A percentile compares a stretch with the other conserved stretches of the same genome.
Evolutionary conservation across 2,113 vertebrate genomes (phyloP).

Genomic region (Micronycteris hirsuta): DNA sequence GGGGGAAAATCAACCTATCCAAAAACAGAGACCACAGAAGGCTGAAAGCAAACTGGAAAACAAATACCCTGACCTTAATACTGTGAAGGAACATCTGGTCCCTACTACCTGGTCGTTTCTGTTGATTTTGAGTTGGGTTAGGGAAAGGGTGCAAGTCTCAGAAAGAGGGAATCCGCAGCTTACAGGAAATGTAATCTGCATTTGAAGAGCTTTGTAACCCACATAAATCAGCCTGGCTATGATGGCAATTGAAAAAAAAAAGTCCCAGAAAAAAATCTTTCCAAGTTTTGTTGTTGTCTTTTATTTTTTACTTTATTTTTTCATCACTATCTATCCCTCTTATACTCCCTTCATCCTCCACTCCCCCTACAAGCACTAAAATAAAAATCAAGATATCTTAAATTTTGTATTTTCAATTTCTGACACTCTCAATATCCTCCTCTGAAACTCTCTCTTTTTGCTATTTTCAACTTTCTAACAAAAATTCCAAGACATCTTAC

Average conservation of each 20-base stretch:
- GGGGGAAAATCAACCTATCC: neutral
- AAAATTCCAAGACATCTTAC: neutral
- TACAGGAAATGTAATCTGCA: neutral
- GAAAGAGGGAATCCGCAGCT: neutral
- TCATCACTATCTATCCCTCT: too few species aligned
- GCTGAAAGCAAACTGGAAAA: neutral
- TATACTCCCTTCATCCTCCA: too few species aligned
- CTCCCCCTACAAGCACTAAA: neutral
- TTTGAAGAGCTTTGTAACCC: neutral
- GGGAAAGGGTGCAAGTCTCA: neutral
- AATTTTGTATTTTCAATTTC: neutral
- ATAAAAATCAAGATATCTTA: neutral
- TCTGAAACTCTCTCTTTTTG: neutral
- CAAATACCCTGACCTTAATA: neutral
- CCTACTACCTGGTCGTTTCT: neutral
- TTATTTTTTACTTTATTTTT: neutral
- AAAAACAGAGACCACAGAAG: neutral
- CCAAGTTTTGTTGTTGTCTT: neutral
- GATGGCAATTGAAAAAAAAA: neutral
- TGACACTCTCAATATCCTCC: neutral
- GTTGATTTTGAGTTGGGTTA: neutral
- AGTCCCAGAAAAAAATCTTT: neutral
- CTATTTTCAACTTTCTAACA: neutral
- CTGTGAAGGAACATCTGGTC: neutral
- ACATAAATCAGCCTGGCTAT: neutral